phyloP scores from a whole-genome alignment of 2,888 invertebrate genomes.

The Cylloceria caligata region DNA sequence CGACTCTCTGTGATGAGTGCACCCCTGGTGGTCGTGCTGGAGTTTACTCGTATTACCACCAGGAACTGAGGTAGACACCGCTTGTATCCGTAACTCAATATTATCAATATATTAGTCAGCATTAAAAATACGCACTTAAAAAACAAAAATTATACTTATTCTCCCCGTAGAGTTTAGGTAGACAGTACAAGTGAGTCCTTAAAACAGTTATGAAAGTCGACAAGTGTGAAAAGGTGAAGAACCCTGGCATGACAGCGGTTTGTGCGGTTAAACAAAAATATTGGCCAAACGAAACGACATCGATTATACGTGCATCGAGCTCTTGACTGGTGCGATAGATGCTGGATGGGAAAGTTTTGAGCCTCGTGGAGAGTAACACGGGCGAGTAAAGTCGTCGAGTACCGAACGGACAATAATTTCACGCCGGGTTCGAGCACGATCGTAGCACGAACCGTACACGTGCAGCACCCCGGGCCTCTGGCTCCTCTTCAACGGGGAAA shows the following conservation, averaged over 20 bases:
- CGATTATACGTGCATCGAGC: slow-evolving; percentile 61
- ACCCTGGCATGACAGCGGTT: slow-evolving; percentile 17
- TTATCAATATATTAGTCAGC: too few species aligned
- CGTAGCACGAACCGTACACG: slow-evolving; percentile 79
- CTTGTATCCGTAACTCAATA: too few species aligned
- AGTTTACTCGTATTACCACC: too few species aligned
- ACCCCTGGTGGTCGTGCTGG: too few species aligned
- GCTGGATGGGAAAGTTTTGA: slow-evolving; percentile 57
- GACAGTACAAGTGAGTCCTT: background rate
- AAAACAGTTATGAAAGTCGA: slow-evolving; percentile 24
- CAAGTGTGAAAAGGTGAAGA: slow-evolving; percentile 54
- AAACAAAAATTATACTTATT: too few species aligned
- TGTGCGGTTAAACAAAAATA: slow-evolving; percentile 48
- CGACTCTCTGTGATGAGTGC: too few species aligned
- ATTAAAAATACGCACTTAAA: too few species aligned
- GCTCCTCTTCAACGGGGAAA: slow-evolving; percentile 71
- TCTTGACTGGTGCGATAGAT: slow-evolving; percentile 4
- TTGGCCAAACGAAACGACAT: slow-evolving; percentile 63
- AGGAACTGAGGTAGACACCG: too few species aligned
- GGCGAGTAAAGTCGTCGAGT: slow-evolving; percentile 23
- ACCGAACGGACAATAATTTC: slow-evolving; percentile 72
- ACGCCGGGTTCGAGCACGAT: slow-evolving; percentile 70
- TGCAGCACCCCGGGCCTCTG: slow-evolving; percentile 71
- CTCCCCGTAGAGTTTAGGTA: background rate
- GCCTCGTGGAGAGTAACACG: slow-evolving; percentile 28